Evolutionary conservation across 2,113 vertebrate genomes (phyloP), one percentile per base, ranked within the genome.

Genomic region (Kobus ellipsiprymnus): DNA sequence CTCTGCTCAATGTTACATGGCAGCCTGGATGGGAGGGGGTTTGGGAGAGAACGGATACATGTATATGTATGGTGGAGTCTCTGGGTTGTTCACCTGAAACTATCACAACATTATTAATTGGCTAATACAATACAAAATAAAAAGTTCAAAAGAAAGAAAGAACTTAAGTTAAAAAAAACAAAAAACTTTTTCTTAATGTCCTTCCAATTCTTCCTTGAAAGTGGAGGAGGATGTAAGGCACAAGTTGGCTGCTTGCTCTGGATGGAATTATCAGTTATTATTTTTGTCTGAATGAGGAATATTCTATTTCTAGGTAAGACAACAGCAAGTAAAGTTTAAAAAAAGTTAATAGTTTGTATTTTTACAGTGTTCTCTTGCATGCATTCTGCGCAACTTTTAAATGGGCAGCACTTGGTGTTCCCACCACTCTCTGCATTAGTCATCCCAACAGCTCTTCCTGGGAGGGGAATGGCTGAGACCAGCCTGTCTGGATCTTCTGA

Each of bases 281-380:
- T 74, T 83, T 40, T 94, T 77, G 27, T 81, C 16, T 74, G 59
- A 83, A 88, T 88, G 64, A 93, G 33, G 46, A 94, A 52, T 23
- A 86, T 94, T 94, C 21, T 78, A 36, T n/a, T 87, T 96, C 13
- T 89, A 85, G 54, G 29, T 95, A 52, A 80, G 71, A 87, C 13
- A 64, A 77, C 46, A 77, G 19, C 6, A 92, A 36, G 19, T 91
- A 52, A 94, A 90, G 29, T 30, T 91, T 2, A 3, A 23, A 59
- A 57, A 59, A 59, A 59, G 48, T 52, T 50, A 64, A 64, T 50
- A 92, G 71, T 89, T 92, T 71, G 3, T 78, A 60, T 78, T 92
- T 96, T 95, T n/a, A 78, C 71, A 82, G 55, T 57, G n/a, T 87
- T 88, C 16, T 77, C 64, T 93, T 91, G 55, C 78, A 96, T 94